Evolutionary conservation across 2,797 vertebrate species (phyloP), one percentile per base, ranked within the genome.

Genomic region (Spinus olivaceus): DNA sequence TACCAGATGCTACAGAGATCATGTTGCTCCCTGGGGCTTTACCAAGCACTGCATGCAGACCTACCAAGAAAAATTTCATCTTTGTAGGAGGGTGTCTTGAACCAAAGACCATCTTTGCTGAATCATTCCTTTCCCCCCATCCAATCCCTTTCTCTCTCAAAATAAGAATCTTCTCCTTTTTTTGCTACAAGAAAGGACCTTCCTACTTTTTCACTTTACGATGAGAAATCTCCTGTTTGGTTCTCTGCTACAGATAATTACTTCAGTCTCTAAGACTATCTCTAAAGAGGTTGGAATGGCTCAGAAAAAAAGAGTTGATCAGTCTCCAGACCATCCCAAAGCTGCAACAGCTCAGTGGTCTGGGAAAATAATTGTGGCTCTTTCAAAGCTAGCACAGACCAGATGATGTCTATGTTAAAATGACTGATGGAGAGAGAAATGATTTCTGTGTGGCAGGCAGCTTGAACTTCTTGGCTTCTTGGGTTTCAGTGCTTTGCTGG

Each of bases 401-500:
- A 81, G 66, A 54, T 70, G 76, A 95, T 86, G 76, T 83, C 93
- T 88, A 16, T 0, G 4, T 64, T 94, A 83, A 90, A 90, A 76
- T 28, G 72, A 83, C 57, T 83, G 69, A 85, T 64, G 49, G 49
- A 67, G 32, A 82, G 20, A 88, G 42, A 49, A 91, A 44, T 63
- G 51, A 91, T 88, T 91, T 93, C 76, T 76, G 23, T 42, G 54
- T 41, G 44, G 42, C 77, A 90, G 59, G 33, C 42, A 79, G 77
- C 82, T 88, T 92, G 86, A 90, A 81, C 83, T 86, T 81, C 77
- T 59, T 30, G 6, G 57, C 28, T 94, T 69, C 90, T 90, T 81
- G 65, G 49, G 41, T 92, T 94, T 91, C 89, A 73, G 51, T 73
- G 60, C 56, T 92, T 89, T 84, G 25, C 76, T 87, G 47, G 74